A percentile compares a stretch with the other conserved stretches of the same genome.
Evolutionary conservation across 2,888 invertebrate species (phyloP).

Genomic region (Dimorphilus gyrociliatus): DNA sequence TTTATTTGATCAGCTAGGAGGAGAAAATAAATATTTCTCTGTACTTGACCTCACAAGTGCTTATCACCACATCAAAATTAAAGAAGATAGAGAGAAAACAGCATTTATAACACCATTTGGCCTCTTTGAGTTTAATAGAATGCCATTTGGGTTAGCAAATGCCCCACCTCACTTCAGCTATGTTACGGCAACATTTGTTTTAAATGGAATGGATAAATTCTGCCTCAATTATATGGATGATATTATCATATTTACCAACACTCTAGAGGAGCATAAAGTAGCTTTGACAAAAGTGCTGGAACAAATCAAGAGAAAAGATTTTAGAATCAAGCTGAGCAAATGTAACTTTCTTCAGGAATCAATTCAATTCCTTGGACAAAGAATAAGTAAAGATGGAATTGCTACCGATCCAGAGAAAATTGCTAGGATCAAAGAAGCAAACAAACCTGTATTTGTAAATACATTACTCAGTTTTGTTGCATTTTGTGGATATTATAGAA

Average conservation of each 20-base stretch:
- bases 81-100: constrained; percentile 6
- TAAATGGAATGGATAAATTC: constrained; percentile 2
- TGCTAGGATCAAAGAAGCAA: constrained; percentile 4
- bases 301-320: constrained; percentile 3
- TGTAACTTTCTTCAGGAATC: constrained; percentile 5
- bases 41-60: constrained; percentile 8
- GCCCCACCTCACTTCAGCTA: constrained; percentile 7
- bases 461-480: constrained; percentile 4
- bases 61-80: constrained; percentile 8
- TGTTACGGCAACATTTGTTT: constrained; percentile 6
- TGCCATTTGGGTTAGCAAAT: constrained; percentile 9
- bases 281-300: constrained; percentile 6
- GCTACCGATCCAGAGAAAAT: constrained; percentile 7
- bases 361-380: constrained; percentile 8
- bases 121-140: constrained; percentile 6
- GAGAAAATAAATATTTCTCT: constrained; percentile 4
- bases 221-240: constrained; percentile 8
- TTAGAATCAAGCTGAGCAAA: constrained; percentile 8
- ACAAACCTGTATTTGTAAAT: constrained; percentile 2
- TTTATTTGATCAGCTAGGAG: constrained; percentile 8
- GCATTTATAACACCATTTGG: constrained; percentile 6
- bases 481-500: constrained; percentile 5
- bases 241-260: constrained; percentile 5
- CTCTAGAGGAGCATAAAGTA: constrained; percentile 4
- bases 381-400: constrained; percentile 6